Conservation (phyloP, 1,140 invertebrate genomes). For the Bombus pyrosoma region DNA sequence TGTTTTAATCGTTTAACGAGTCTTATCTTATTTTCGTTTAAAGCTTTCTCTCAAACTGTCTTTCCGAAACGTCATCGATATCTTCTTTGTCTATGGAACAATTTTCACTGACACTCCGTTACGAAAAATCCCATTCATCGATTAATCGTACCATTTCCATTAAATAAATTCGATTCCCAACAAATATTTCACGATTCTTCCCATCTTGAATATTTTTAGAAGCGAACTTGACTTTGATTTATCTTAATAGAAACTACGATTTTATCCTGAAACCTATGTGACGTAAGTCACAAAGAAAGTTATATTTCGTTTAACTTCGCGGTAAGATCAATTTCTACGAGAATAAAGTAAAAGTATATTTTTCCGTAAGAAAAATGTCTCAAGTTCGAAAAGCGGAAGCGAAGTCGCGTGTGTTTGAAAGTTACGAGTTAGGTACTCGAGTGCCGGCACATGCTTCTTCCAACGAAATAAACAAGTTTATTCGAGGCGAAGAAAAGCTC, state of each 20-base stretch:
- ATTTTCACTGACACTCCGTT: neutral
- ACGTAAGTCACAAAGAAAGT: neutral
- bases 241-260: neutral
- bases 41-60: neutral
- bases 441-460: constrained; percentile 14
- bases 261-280: neutral
- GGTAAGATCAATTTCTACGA: neutral
- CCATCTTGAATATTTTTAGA: too few relatives aligned
- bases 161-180: too few relatives aligned
- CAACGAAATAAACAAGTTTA: constrained; percentile 53
- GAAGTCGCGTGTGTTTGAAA: constrained; percentile 21
- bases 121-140: neutral
- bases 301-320: neutral
- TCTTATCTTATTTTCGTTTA: neutral
- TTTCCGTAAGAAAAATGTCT: constrained; percentile 17
- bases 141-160: neutral
- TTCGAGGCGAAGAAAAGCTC: constrained; percentile 18
- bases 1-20: neutral
- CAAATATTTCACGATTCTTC: too few relatives aligned
- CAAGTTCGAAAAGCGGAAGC: constrained; percentile 5
- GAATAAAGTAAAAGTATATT: neutral
- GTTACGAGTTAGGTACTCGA: neutral
- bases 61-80: neutral
- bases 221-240: neutral
- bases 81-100: neutral